These are phyloP conservation scores for Nomada fabriciana DNA, from an alignment of 2,888 invertebrate species.

Conservation along the genomic window DNA sequence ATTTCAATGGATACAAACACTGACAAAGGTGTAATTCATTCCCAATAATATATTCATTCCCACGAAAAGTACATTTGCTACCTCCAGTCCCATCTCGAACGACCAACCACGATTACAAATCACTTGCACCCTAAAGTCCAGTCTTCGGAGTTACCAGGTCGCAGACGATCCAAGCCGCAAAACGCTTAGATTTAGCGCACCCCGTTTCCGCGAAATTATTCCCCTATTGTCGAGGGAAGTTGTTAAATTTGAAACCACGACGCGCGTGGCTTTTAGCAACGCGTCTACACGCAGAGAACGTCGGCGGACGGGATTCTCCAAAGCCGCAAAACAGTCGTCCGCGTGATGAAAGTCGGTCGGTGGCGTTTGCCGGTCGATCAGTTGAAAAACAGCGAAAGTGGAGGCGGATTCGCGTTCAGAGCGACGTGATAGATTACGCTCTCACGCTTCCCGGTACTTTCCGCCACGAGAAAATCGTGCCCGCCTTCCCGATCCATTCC, in stretches of 20 bases:
- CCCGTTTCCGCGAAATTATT: background rate
- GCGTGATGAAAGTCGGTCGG: constrained; percentile 38
- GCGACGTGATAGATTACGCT: constrained; percentile 37
- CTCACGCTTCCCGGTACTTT: background rate
- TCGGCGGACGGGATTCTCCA: background rate
- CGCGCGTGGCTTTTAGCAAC: constrained; percentile 6
- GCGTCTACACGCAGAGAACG: background rate
- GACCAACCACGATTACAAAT: background rate
- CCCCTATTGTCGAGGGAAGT: constrained; percentile 1
- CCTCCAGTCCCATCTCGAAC: too few species aligned
- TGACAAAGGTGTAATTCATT: too few species aligned
- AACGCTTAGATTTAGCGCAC: constrained; percentile 1
- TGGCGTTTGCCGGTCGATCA: constrained; percentile 27
- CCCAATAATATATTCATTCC: too few species aligned
- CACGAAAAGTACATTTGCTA: too few species aligned
- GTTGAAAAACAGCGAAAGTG: constrained; percentile 34
- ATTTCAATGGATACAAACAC: too few species aligned
- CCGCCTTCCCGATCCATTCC: constrained; percentile 22
- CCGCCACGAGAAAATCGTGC: background rate
- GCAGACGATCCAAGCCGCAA: background rate
- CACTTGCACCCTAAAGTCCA: background rate
- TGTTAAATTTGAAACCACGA: constrained; percentile 22
- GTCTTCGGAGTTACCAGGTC: background rate
- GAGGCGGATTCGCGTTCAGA: constrained; percentile 7
- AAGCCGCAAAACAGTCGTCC: constrained; percentile 67